Conservation (phyloP, 2,797 vertebrate genomes). For the Alfaro cultratus region DNA sequence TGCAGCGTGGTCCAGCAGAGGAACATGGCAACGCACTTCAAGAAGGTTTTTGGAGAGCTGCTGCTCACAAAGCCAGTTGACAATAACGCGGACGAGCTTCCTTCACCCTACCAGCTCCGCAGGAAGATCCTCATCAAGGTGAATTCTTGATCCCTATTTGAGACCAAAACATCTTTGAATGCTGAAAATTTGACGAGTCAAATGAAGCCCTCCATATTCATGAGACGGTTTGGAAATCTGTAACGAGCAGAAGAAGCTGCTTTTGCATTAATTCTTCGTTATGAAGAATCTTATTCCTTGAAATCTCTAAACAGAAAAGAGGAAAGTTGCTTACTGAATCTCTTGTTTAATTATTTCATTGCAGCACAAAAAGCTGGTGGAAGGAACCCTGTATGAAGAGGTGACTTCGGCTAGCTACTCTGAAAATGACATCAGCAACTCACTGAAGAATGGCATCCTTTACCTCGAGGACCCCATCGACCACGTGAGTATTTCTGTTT, state of each 20-base stretch:
- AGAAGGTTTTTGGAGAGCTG: conserved; percentile 95
- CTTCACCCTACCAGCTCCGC: conserved; percentile 94
- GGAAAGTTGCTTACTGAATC: background rate
- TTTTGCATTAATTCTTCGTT: background rate
- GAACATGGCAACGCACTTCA: conserved; percentile 95
- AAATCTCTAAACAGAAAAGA: background rate
- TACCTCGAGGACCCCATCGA: conserved; percentile 96
- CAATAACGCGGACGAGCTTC: conserved; percentile 90
- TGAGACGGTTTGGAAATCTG: background rate
- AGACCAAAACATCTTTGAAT: background rate
- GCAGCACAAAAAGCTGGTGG: conserved; percentile 97
- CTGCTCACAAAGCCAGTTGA: conserved; percentile 95
- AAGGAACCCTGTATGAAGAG: conserved; percentile 94
- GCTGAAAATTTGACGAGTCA: background rate
- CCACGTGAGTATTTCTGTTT: conserved; percentile 80
- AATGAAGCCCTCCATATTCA: background rate
- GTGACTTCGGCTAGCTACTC: conserved; percentile 91
- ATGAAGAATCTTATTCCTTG: background rate
- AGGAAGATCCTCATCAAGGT: conserved; percentile 98
- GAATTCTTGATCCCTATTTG: background rate
- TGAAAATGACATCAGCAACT: conserved; percentile 98
- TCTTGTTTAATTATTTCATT: background rate
- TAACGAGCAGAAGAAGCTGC: no score
- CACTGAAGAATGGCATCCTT: conserved; percentile 95
- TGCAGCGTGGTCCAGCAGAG: conserved; percentile 98